Base-by-base conservation (phyloP, 2,797 vertebrate genomes). In the Clarias platycephalus region DNA sequence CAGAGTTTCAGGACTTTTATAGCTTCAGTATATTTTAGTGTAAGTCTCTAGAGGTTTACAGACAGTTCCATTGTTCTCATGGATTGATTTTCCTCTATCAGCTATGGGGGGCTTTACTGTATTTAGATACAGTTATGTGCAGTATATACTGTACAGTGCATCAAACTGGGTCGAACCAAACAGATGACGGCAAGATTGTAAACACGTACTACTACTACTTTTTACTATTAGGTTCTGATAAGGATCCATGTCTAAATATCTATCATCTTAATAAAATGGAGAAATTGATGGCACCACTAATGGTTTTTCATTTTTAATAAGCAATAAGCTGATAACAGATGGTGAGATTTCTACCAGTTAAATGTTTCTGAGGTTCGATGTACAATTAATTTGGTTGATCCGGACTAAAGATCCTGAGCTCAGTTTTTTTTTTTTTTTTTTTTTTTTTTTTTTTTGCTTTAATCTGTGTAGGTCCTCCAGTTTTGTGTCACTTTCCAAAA, bases 151-250 rank as follows among this genome's bases (percentile, higher is more conserved):
- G 57, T 62, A 40, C 37, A 40, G 37, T 40, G 37, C 40, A 44
- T 28, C 0, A 12, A 68, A 34, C 64, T 60, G 12, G 34, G n/a
- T 79, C 31, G 10, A 60, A 31, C 24, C 37, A 49, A 84, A 31
- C 75, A 79, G 75, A 15, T 84, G 83, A 22, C 20, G 58, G 12
- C 10, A 62, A n/a, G 53, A 67, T 70, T 70, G 77, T 79, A 79
- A 79, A 64, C 37, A 26, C 22, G 9, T 37, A 22, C 28, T n/a
- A 34, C 28, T 58, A 22, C 12, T 37, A 24, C 67, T 31, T 67
- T 44, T 84, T 55, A 31, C 79, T 70, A 78, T 55, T 66, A 16
- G 12, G 34, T 68, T 60, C 31, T 84, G 34, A 44, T 58, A 13
- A 58, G 67, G 15, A 37, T 68, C 72, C 55, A 53, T 57, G 67